phyloP scores from a whole-genome alignment of 53 echinoderm and acorn worm species.

The Echinometra lucunter region DNA sequence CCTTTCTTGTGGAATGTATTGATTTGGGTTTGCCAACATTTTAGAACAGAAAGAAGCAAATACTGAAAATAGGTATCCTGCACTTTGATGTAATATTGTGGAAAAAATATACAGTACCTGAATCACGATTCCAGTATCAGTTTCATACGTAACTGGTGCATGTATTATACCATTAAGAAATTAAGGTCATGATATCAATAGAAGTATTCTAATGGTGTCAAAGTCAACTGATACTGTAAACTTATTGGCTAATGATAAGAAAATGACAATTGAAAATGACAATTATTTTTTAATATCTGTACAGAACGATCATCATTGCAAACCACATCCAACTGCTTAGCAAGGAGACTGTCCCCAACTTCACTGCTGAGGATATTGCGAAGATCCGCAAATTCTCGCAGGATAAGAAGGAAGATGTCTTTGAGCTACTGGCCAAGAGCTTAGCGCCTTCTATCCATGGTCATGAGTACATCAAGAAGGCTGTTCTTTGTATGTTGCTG shows the following conservation, averaged over 20 bases:
- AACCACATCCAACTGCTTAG: slow-evolving; percentile 95
- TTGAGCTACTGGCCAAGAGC: slow-evolving; percentile 88
- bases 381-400: slow-evolving; percentile 90
- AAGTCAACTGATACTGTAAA: not conserved
- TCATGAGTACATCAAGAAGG: slow-evolving; percentile 99
- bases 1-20: too few relatives aligned
- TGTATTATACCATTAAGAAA: not conserved
- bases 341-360: slow-evolving; percentile 89
- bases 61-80: too few relatives aligned
- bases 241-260: too few relatives aligned
- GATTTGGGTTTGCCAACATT: too few relatives aligned
- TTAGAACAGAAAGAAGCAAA: too few relatives aligned
- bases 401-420: slow-evolving; percentile 87
- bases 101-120: too few relatives aligned
- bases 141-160: not conserved
- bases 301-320: slow-evolving; percentile 93
- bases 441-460: slow-evolving; percentile 99
- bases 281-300: not conserved
- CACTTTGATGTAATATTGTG: too few relatives aligned
- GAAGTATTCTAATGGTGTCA: not conserved
- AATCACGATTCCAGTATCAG: too few relatives aligned
- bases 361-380: slow-evolving; percentile 88
- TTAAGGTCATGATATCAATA: not conserved
- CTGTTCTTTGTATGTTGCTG: slow-evolving; percentile 96
- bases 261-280: not conserved